Evolutionary conservation across 2,888 invertebrate genomes (phyloP).

Genomic region (Branchellion lobata): DNA sequence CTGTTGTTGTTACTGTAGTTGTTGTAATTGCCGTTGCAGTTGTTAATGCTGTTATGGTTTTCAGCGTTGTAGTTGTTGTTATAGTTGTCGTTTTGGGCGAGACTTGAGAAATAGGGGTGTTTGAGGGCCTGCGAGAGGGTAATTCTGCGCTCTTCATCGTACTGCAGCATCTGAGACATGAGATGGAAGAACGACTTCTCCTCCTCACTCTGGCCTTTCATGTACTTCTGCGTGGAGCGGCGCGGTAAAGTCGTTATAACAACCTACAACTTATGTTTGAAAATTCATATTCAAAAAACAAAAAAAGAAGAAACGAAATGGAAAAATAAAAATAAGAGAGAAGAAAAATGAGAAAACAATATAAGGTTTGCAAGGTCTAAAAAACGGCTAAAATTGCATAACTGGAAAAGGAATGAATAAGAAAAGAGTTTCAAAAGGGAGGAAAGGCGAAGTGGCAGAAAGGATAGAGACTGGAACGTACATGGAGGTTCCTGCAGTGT

Average conservation of each 20-base stretch:
- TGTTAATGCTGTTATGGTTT: not conserved
- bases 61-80: no score
- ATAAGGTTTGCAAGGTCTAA: no score
- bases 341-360: not conserved
- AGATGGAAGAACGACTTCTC: constrained; percentile 90
- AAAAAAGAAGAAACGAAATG: constrained; percentile 2
- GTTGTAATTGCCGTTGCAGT: not conserved
- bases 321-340: not conserved
- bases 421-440: no score
- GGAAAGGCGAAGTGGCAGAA: no score
- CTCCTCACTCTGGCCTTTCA: constrained; percentile 82
- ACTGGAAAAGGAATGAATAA: no score
- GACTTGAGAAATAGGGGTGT: constrained; percentile 89
- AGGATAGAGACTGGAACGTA: no score
- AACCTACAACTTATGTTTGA: not conserved
- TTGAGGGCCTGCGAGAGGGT: constrained; percentile 81
- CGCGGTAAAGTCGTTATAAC: not conserved
- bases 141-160: constrained; percentile 87
- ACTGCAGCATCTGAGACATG: constrained; percentile 91
- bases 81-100: no score
- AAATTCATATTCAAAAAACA: not conserved
- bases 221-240: constrained; percentile 71
- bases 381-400: no score
- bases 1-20: no score
- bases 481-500: constrained; percentile 37